Base-by-base conservation (phyloP, 1,140 invertebrate genomes). In the Atopsyche davidsoni region DNA sequence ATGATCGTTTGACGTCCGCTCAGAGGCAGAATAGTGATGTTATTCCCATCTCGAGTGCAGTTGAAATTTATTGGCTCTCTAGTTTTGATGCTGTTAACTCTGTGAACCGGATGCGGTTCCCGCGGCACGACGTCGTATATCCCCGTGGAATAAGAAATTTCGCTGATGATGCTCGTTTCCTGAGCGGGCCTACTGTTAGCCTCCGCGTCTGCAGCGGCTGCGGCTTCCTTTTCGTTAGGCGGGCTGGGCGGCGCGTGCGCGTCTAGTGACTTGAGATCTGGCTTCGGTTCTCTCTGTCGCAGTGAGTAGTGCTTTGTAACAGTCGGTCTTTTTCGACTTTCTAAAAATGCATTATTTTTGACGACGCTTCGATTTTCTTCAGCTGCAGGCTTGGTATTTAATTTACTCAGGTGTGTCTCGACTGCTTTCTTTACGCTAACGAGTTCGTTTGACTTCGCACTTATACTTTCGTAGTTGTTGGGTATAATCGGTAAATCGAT, bases 1-100 rank as follows among this genome's bases (percentile, higher is more conserved):
- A 74, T 65, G 52, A 74, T 68, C n/a, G 72, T 74, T 64, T 73
- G 72, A 59, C 73, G 70, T 41, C 72, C 72, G 60, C 72, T 73
- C 47, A 74, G 53, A 46, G 72, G 72, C 31, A 74, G 61, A 35
- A 74, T 67, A 25, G 70, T 62, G 42, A 73, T 67, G 53, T 67
- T 69, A 42, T 48, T 57, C 36, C 46, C 42, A 14, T 57, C 55
- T 42, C 46, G 16, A 17, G 44, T 51, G 18, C 22, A 45, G 31
- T 41, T 46, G 7, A 35, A 25, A n/a, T 44, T 46, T 11, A 39
- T 44, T 14, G 38, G 42, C 10, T 49, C 51, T 42, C 18, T 50
- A 11, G 55, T 21, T 36, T 46, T 50, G 44, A 57, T 53, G 24
- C 55, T 57, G 39, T 42, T 47, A 10, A 53, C 17, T 18, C 55